Percentiles rank a stretch among this genome's conserved stretches.
Conservation (phyloP, 2,888 invertebrate genomes). For the Deilephila elpenor region DNA sequence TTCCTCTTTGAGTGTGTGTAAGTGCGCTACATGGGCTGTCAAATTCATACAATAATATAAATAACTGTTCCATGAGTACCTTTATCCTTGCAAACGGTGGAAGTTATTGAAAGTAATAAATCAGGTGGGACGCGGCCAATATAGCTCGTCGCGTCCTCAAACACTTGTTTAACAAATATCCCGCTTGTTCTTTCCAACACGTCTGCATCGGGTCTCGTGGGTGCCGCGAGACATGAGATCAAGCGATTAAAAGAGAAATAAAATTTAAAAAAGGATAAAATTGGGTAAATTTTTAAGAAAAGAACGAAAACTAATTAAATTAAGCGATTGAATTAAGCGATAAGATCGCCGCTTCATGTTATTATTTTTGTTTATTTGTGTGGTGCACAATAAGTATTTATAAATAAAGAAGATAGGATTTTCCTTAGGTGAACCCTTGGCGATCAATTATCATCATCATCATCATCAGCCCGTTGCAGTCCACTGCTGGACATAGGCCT, state of each 20-base stretch:
- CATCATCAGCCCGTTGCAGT: no score
- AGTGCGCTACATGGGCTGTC: not conserved
- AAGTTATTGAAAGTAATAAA: slow-evolving; percentile 64
- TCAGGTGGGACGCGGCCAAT: slow-evolving; percentile 52
- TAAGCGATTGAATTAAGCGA: no score
- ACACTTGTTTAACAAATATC: slow-evolving; percentile 69
- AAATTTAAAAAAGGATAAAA: not conserved
- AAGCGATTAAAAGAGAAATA: not conserved
- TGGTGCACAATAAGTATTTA: no score
- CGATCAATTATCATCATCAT: no score
- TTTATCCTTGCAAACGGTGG: slow-evolving; percentile 31
- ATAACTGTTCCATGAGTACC: not conserved
- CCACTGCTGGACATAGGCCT: no score
- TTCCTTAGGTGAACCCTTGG: no score
- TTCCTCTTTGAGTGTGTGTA: no score
- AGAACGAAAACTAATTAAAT: no score
- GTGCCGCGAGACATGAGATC: slow-evolving; percentile 46
- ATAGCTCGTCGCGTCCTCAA: slow-evolving; percentile 44
- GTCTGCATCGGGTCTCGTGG: slow-evolving; percentile 44
- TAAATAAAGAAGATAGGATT: no score
- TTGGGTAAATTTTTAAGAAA: no score
- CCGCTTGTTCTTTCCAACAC: slow-evolving; percentile 56
- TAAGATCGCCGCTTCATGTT: no score
- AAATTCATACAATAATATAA: not conserved
- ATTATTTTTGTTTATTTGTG: no score